These are phyloP conservation scores for Parazoanthus darwini DNA, from an alignment of 92 coral and sea anemone genomes.

Conservation along the genomic window DNA sequence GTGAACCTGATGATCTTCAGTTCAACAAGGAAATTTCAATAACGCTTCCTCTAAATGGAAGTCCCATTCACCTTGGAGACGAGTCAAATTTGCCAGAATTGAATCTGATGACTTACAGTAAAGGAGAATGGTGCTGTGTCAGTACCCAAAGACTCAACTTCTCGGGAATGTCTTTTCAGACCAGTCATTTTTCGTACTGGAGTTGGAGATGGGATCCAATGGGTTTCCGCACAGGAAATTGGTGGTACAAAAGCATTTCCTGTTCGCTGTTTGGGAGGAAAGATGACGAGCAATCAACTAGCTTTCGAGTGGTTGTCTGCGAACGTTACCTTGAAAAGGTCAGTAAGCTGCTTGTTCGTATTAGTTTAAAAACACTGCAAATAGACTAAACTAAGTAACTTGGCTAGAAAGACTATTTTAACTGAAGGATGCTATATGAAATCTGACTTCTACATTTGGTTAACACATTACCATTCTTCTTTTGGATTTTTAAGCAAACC, in stretches of 20 bases:
- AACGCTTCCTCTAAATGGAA: neutral
- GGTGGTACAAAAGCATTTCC: neutral
- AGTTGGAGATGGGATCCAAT: neutral
- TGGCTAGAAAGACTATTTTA: too few relatives aligned
- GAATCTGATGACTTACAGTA: neutral
- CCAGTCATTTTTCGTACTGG: neutral
- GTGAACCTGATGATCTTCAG: neutral
- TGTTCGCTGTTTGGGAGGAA: neutral
- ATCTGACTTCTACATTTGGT: too few relatives aligned
- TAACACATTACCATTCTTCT: too few relatives aligned
- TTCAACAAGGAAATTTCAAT: neutral
- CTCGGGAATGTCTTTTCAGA: neutral
- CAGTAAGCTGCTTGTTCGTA: neutral
- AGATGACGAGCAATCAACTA: neutral
- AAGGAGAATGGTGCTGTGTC: neutral
- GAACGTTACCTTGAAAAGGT: neutral
- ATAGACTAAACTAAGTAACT: too few relatives aligned
- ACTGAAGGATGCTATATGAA: too few relatives aligned
- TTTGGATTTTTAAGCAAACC: too few relatives aligned
- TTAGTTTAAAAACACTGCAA: too few relatives aligned
- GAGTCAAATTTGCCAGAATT: neutral
- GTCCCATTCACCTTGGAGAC: conserved; percentile 2
- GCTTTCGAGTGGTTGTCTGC: neutral
- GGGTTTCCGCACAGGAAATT: neutral
- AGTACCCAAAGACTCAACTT: neutral